Evolutionary conservation across 2,888 invertebrate species (phyloP).

Genomic region (Euproctis similis): DNA sequence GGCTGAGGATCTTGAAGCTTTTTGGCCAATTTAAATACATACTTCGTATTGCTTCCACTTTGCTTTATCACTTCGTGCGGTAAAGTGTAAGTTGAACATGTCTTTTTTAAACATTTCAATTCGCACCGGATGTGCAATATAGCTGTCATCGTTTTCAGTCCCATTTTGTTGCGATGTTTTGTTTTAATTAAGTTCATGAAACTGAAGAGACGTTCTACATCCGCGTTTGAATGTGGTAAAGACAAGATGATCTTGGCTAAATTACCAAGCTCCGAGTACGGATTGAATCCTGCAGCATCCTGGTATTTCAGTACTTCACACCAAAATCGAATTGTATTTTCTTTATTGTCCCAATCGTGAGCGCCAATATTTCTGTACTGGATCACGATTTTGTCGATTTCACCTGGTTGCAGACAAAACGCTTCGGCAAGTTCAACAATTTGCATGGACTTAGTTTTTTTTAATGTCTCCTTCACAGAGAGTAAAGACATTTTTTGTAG

Average conservation of each 20-base stretch:
- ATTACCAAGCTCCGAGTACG: constrained; percentile 9
- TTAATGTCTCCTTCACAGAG: neutral
- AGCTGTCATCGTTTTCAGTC: neutral
- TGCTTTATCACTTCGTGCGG: too few species aligned
- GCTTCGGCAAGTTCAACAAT: too few species aligned
- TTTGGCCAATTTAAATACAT: too few species aligned
- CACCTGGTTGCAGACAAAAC: neutral
- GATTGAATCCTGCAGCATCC: constrained; percentile 11
- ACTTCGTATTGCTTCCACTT: too few species aligned
- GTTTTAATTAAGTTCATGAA: constrained; percentile 19
- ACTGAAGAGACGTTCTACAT: constrained; percentile 20
- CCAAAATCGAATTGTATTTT: constrained; percentile 17
- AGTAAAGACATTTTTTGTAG: neutral
- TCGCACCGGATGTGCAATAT: too few species aligned
- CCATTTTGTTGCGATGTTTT: constrained; percentile 15
- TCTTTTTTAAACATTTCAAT: too few species aligned
- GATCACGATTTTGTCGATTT: neutral
- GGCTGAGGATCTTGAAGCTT: too few species aligned
- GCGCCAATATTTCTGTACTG: neutral
- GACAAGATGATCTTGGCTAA: constrained; percentile 10
- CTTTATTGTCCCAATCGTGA: neutral
- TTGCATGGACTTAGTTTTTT: neutral
- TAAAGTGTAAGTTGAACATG: too few species aligned
- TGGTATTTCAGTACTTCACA: constrained; percentile 17
- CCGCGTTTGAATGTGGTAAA: constrained; percentile 20